Evolutionary conservation across 2,797 vertebrate genomes (phyloP).

Genomic region (Spondyliosoma cantharus): DNA sequence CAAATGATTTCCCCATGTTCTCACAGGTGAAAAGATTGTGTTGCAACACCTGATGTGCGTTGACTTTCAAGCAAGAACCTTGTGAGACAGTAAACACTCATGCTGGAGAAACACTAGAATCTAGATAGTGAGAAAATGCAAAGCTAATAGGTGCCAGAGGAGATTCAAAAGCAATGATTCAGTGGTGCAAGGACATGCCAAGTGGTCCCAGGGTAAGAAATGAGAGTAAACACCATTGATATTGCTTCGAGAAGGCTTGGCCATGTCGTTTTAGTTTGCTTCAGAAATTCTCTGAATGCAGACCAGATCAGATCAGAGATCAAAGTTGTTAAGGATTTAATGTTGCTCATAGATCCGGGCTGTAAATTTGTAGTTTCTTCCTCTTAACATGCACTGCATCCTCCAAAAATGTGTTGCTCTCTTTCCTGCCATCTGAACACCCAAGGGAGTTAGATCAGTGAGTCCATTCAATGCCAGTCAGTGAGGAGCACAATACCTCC

Average conservation of each 20-base stretch:
- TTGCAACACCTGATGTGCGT: slow-evolving; percentile 18
- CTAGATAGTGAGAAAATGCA: slow-evolving; percentile 52
- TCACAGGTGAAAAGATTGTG: slow-evolving; percentile 18
- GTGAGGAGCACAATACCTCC: slow-evolving; percentile 58
- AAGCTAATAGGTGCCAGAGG: slow-evolving; percentile 51
- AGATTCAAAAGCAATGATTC: slow-evolving; percentile 70
- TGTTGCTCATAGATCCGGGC: not conserved
- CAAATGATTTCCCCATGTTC: slow-evolving; percentile 10
- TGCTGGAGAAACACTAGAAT: slow-evolving; percentile 50
- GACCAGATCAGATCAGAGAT: slow-evolving; percentile 16
- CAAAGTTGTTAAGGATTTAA: not conserved
- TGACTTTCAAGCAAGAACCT: slow-evolving; percentile 35
- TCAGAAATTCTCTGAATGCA: slow-evolving; percentile 44
- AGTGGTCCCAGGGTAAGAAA: slow-evolving; percentile 62
- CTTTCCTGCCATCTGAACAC: slow-evolving; percentile 39
- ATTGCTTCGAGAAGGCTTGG: slow-evolving; percentile 58
- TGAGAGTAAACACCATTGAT: slow-evolving; percentile 78
- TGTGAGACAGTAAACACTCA: slow-evolving; percentile 37
- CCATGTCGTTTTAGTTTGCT: slow-evolving; percentile 55
- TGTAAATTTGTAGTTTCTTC: not conserved
- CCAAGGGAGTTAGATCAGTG: slow-evolving; percentile 49
- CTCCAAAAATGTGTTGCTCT: slow-evolving; percentile 35
- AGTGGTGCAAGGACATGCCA: slow-evolving; percentile 63
- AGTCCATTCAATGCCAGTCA: slow-evolving; percentile 65
- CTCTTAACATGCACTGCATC: slow-evolving; percentile 7